phyloP scores from a whole-genome alignment of 2,888 invertebrate genomes.

The Drosophila meridionalis region DNA sequence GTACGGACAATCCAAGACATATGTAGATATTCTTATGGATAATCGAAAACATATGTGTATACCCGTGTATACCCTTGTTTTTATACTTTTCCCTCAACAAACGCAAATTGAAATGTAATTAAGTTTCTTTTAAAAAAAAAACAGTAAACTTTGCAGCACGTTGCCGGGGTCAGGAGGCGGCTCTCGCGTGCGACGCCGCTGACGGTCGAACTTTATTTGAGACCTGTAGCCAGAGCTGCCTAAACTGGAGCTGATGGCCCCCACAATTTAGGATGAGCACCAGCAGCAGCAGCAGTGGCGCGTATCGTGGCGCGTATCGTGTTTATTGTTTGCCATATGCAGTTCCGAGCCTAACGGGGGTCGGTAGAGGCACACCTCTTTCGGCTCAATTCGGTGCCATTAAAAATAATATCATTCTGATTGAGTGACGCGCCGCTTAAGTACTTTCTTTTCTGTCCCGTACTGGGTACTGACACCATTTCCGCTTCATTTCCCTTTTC shows the following conservation, averaged over 20 bases:
- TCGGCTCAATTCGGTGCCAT: slow-evolving; percentile 67
- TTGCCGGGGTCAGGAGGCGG: slow-evolving; percentile 33
- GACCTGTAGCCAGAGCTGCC: slow-evolving; percentile 25
- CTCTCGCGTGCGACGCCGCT: slow-evolving; percentile 57
- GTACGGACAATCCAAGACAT: too few species aligned
- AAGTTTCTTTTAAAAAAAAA: slow-evolving; percentile 57
- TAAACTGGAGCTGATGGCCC: slow-evolving; percentile 15
- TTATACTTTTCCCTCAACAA: slow-evolving; percentile 18
- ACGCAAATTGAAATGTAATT: slow-evolving; percentile 77
- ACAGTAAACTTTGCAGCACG: slow-evolving; percentile 22
- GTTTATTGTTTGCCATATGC: slow-evolving; percentile 59
- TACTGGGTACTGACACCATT: slow-evolving; percentile 77
- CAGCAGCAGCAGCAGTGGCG: slow-evolving; percentile 3
- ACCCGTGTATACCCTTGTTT: background rate
- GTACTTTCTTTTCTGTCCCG: slow-evolving; percentile 69
- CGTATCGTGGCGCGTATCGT: slow-evolving; percentile 72
- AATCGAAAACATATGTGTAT: background rate
- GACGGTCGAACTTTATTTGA: slow-evolving; percentile 69
- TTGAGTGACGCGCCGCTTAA: slow-evolving; percentile 80
- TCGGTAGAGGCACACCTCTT: background rate
- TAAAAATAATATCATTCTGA: slow-evolving; percentile 81
- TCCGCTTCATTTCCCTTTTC: slow-evolving; percentile 61
- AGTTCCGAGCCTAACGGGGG: background rate
- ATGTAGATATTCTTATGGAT: too few species aligned
- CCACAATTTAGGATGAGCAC: slow-evolving; percentile 17